A percentile compares a stretch with the other conserved stretches of the same genome.
These are phyloP conservation scores for Equus quagga DNA, from an alignment of 2,113 vertebrate genomes.

Conservation along the genomic window DNA sequence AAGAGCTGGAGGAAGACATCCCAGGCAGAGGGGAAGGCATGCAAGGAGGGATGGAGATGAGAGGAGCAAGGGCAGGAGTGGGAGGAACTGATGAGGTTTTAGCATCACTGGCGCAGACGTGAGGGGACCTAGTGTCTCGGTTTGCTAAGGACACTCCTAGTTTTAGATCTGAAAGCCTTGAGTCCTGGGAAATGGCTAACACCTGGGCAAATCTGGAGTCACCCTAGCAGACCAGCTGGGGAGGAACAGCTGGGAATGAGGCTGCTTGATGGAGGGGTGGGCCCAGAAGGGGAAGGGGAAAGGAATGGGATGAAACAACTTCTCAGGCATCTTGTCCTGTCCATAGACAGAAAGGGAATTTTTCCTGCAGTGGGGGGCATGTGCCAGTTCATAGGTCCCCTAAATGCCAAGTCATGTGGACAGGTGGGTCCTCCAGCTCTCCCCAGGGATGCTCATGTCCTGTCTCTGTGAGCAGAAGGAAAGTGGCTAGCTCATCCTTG, in stretches of 20 bases:
- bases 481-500: background rate
- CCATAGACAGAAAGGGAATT: background rate
- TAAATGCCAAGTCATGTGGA: background rate
- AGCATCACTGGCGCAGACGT: background rate
- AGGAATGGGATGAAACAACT: background rate
- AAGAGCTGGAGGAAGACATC: background rate
- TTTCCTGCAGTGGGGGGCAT: too few relatives aligned
- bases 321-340: background rate
- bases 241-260: background rate
- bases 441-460: background rate
- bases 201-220: background rate
- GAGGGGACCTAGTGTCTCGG: too few relatives aligned
- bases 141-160: background rate
- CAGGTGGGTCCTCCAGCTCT: background rate
- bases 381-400: background rate
- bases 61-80: accelerated
- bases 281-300: background rate
- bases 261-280: accelerated
- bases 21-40: accelerated
- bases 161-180: background rate
- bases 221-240: accelerated
- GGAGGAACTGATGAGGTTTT: background rate
- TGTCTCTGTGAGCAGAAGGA: background rate
- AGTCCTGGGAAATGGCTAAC: background rate
- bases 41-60: background rate